phyloP scores from a whole-genome alignment of 2,797 vertebrate genomes.

The Oreortyx pictus region DNA sequence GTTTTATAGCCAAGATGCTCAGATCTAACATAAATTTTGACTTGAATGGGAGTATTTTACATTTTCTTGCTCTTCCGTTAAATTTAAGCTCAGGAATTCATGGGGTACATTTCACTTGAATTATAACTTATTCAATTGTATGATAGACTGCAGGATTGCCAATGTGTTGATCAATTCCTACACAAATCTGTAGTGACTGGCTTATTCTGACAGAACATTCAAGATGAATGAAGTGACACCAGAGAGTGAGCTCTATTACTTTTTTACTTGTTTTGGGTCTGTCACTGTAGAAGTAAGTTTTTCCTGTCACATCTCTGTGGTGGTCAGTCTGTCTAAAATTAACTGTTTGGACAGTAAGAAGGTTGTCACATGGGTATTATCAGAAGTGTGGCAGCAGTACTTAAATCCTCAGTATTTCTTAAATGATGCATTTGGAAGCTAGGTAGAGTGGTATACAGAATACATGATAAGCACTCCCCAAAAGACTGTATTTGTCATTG shows the following conservation, averaged over 20 bases:
- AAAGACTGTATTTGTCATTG: background rate
- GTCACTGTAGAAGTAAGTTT: background rate
- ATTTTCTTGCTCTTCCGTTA: background rate
- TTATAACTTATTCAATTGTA: background rate
- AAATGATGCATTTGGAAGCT: background rate
- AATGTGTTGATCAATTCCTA: slow-evolving; percentile 5
- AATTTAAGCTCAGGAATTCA: background rate
- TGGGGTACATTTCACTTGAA: background rate
- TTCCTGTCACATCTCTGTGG: background rate
- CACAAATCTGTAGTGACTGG: background rate
- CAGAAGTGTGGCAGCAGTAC: background rate
- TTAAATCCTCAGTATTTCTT: background rate
- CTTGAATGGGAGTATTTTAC: background rate
- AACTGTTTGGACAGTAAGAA: background rate
- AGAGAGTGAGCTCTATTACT: background rate
- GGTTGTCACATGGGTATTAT: background rate
- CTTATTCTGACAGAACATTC: slow-evolving; percentile 5
- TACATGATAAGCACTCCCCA: background rate
- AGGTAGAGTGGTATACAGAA: background rate
- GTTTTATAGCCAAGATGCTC: background rate
- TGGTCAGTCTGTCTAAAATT: background rate
- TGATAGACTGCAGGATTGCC: slow-evolving; percentile 21
- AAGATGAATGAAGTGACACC: background rate
- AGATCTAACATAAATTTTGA: background rate
- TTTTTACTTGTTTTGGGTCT: background rate